Conservation (phyloP, 2,797 vertebrate genomes). For the Danio aesculapii region DNA sequence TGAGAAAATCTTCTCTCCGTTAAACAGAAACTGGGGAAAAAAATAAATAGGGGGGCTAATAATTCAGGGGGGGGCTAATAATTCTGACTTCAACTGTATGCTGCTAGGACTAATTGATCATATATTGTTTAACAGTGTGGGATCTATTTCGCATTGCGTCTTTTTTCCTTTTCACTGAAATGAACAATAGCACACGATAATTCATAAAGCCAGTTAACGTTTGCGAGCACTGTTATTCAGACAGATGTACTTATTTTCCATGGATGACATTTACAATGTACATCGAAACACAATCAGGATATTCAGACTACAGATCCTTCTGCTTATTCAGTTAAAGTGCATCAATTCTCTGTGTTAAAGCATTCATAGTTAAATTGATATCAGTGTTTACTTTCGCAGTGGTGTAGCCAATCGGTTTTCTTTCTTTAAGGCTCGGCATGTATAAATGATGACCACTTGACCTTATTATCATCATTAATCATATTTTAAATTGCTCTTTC, state of each 20-base stretch:
- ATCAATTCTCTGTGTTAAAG: conserved; percentile 4
- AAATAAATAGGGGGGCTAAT: too few relatives aligned
- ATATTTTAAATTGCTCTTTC: conserved; percentile 52
- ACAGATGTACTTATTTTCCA: neutral
- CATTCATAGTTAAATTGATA: conserved; percentile 1
- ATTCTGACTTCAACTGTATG: too few relatives aligned
- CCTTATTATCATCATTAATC: conserved; percentile 63
- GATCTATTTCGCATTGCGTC: conserved; percentile 1
- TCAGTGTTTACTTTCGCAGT: conserved; percentile 39
- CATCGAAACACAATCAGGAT: neutral
- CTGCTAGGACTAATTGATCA: too few relatives aligned
- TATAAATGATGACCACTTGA: conserved; percentile 60
- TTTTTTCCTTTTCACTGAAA: neutral
- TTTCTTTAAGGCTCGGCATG: neutral
- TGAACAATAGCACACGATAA: neutral
- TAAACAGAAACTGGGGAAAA: too few relatives aligned
- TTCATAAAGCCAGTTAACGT: conserved; percentile 10
- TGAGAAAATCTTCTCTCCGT: too few relatives aligned
- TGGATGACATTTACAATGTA: neutral
- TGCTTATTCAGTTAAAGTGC: neutral
- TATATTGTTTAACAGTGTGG: too few relatives aligned
- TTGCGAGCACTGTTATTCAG: neutral
- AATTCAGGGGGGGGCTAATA: too few relatives aligned
- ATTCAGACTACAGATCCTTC: neutral
- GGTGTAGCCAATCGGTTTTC: conserved; percentile 3